Conservation (phyloP, 2,888 invertebrate genomes). For the Ectemnius continuus region DNA sequence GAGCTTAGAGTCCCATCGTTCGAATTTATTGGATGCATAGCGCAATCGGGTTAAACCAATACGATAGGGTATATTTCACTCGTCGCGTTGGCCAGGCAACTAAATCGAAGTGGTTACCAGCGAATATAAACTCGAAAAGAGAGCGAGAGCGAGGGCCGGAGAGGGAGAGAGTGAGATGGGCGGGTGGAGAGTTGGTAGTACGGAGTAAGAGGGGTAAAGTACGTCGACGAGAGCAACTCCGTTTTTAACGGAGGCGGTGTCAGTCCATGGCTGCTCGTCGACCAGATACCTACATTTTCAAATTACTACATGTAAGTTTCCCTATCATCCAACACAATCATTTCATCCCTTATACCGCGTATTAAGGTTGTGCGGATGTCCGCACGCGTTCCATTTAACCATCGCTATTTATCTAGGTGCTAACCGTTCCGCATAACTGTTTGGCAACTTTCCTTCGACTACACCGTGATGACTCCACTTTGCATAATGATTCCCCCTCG, state of each 20-base stretch:
- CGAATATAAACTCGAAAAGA: slow-evolving; percentile 24
- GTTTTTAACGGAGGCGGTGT: slow-evolving; percentile 54
- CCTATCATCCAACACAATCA: slow-evolving; percentile 28
- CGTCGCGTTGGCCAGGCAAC: not conserved
- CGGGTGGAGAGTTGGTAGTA: slow-evolving; percentile 30
- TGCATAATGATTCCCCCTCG: not conserved
- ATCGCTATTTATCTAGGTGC: not conserved
- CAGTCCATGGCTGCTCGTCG: slow-evolving; percentile 66
- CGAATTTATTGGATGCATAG: not conserved
- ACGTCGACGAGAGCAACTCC: slow-evolving; percentile 48
- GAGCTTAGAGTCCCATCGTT: not conserved
- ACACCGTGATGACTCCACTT: not conserved
- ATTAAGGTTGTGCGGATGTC: not conserved
- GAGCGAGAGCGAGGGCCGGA: slow-evolving; percentile 7
- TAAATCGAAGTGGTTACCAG: slow-evolving; percentile 29
- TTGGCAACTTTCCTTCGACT: not conserved
- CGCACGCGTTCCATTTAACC: not conserved
- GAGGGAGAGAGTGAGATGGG: slow-evolving; percentile 23
- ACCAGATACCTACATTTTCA: slow-evolving; percentile 57
- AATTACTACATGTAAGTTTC: slow-evolving; percentile 59
- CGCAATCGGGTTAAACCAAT: slow-evolving; percentile 36
- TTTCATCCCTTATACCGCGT: slow-evolving; percentile 1
- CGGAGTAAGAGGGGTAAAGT: slow-evolving; percentile 34
- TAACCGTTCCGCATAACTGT: not conserved
- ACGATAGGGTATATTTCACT: slow-evolving; percentile 22